Conservation (phyloP, 2,888 invertebrate species). For the Drosophila mulleri region DNA sequence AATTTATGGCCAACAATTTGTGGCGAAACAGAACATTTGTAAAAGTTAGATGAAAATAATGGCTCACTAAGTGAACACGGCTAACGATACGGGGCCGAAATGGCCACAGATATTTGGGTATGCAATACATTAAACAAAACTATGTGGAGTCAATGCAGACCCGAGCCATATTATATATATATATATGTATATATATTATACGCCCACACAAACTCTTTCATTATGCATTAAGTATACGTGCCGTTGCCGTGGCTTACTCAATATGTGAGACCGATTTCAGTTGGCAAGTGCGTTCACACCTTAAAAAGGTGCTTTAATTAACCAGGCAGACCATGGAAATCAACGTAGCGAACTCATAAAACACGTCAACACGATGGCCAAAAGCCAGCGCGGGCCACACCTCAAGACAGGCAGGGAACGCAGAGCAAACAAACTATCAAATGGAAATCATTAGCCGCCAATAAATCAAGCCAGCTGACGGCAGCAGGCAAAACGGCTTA, state of each 20-base stretch:
- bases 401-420: conserved; percentile 18
- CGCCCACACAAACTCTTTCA: background rate
- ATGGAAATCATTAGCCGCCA: conserved; percentile 63
- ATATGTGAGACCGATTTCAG: background rate
- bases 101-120: background rate
- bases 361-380: conserved; percentile 43
- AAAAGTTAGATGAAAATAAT: conserved; percentile 16
- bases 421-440: conserved; percentile 49
- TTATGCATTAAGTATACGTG: background rate
- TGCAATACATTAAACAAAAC: background rate
- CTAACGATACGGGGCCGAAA: background rate
- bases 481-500: conserved; percentile 51
- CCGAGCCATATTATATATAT: background rate
- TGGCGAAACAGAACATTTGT: conserved; percentile 39
- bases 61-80: conserved; percentile 22
- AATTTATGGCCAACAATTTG: conserved; percentile 58
- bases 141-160: background rate
- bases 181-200: background rate
- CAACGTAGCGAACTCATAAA: conserved; percentile 46
- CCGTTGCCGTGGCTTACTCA: background rate
- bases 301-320: conserved; percentile 41
- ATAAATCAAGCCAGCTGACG: conserved; percentile 68
- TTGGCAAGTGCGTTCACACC: conserved; percentile 35
- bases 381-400: conserved; percentile 36
- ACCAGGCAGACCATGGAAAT: conserved; percentile 27